phyloP scores from a whole-genome alignment of 1,140 invertebrate genomes.

The Drosophila nigrodunni region DNA sequence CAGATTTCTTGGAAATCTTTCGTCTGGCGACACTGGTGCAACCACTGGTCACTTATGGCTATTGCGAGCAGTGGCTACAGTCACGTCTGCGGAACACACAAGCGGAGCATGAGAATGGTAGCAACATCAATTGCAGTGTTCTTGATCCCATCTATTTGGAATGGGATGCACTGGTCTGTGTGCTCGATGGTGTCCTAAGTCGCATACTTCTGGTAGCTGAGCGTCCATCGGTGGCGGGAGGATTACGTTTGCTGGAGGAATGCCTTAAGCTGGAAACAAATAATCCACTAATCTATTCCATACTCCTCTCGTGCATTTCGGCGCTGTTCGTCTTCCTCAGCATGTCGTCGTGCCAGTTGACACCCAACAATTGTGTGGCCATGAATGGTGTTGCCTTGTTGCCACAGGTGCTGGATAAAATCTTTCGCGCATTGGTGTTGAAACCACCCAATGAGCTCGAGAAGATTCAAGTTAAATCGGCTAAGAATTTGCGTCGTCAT shows the following conservation, averaged over 20 bases:
- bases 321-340: slow-evolving; percentile 95
- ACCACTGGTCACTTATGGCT: slow-evolving; percentile 92
- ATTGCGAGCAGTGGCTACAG: slow-evolving; percentile 92
- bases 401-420: slow-evolving; percentile 93
- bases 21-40: slow-evolving; percentile 91
- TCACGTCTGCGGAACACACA: slow-evolving; percentile 87
- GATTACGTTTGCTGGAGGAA: slow-evolving; percentile 90
- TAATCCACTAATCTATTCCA: slow-evolving; percentile 91
- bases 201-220: slow-evolving; percentile 88
- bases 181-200: slow-evolving; percentile 92
- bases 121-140: slow-evolving; percentile 79
- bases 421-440: slow-evolving; percentile 92
- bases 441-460: slow-evolving; percentile 87
- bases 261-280: slow-evolving; percentile 91
- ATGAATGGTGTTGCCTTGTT: slow-evolving; percentile 90
- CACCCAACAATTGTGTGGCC: slow-evolving; percentile 87
- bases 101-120: slow-evolving; percentile 83
- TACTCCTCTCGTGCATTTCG: slow-evolving; percentile 94
- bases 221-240: slow-evolving; percentile 88
- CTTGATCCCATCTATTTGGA: slow-evolving; percentile 90
- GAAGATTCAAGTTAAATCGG: slow-evolving; percentile 84
- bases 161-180: slow-evolving; percentile 92
- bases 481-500: slow-evolving; percentile 94
- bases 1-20: slow-evolving; percentile 92
- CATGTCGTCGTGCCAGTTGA: slow-evolving; percentile 92